Base-by-base conservation (phyloP, 2,113 vertebrate species). In the Heterotis niloticus region DNA sequence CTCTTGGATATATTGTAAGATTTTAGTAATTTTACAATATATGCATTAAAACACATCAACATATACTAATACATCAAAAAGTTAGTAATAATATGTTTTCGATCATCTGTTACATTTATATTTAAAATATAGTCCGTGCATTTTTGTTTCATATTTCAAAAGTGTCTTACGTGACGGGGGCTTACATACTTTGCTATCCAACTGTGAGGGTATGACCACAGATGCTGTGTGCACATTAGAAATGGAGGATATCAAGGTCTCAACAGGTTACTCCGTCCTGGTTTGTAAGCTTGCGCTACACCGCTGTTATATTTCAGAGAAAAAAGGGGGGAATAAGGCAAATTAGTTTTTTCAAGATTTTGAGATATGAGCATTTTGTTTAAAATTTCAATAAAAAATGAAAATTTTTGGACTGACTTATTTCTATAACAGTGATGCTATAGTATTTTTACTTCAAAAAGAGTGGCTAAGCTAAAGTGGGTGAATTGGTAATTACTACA, bases 131-230 rank as follows among this genome's bases (percentile, higher is more conserved):
- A 34, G 20, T 75, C 74, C 57, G 34, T 75, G 16, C 4, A 62
- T 75, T 64, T 75, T 75, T 5, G 17, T 75, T 75, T 64, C 29
- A 44, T 75, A 64, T 75, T 75, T 75, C 52, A 29, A 75, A 14
- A 60, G 60, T 44, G 17, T 7, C n/a, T 23, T 77, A n/a, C 66
- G 29, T 18, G 29, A 13, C 13, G 28, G 44, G 28, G 60, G 14
- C 23, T 29, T 3, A 64, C 51, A 54, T 26, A 57, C 65, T 20
- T n/a, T n/a, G 26, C 56, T 34, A 52, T 51, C 34, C 1, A 51
- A 76, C 17, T 65, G 13, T 12, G 72, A 24, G 54, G 23, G 5
- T 17, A 56, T 73, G 71, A 57, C n/a, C 68, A 18, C 17, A 70
- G 68, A 20, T 5, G 34, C 34, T 13, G 34, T 20, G 34, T 71